A percentile compares a stretch with the other conserved stretches of the same genome.
These are phyloP conservation scores for Adoxophyes honmai DNA, from an alignment of 1,140 invertebrate species.

Conservation along the genomic window DNA sequence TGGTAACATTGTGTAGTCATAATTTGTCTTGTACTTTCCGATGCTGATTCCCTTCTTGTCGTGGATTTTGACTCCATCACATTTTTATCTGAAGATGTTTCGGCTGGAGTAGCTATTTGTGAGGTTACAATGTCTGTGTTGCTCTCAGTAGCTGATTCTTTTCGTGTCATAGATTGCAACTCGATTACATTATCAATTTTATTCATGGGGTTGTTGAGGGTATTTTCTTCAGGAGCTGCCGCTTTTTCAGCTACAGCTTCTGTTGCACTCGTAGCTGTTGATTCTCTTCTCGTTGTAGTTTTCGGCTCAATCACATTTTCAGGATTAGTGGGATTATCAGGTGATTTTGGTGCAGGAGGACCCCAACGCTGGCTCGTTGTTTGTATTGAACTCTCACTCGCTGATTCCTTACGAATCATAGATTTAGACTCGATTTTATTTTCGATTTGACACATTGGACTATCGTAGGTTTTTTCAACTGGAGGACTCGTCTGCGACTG, in stretches of 20 bases:
- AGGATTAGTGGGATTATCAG: background rate
- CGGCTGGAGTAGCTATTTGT: slow-evolving; percentile 39
- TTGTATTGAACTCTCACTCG: slow-evolving; percentile 14
- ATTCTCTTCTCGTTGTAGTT: slow-evolving; percentile 14
- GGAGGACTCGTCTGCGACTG: slow-evolving; percentile 50
- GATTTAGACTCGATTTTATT: slow-evolving; percentile 21
- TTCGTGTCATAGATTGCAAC: slow-evolving; percentile 18
- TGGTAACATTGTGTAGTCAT: slow-evolving; percentile 3
- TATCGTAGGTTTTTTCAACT: slow-evolving; percentile 36
- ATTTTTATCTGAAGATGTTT: slow-evolving; percentile 34
- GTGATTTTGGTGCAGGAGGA: too few species aligned
- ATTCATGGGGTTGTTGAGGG: slow-evolving; percentile 34
- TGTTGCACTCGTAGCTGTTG: background rate
- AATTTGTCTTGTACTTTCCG: slow-evolving; percentile 14
- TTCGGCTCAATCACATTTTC: slow-evolving; percentile 21
- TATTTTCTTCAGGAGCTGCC: slow-evolving; percentile 31
- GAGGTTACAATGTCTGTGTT: slow-evolving; percentile 17
- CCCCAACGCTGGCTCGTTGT: background rate
- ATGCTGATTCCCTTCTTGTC: slow-evolving; percentile 14
- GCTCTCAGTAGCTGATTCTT: slow-evolving; percentile 12
- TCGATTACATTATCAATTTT: slow-evolving; percentile 18
- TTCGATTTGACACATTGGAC: slow-evolving; percentile 26
- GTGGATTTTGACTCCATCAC: slow-evolving; percentile 20
- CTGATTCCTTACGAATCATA: slow-evolving; percentile 13
- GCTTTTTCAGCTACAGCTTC: too few species aligned